Base-by-base conservation (phyloP, 2,113 vertebrate genomes). In the Neodon shergylaensis region DNA sequence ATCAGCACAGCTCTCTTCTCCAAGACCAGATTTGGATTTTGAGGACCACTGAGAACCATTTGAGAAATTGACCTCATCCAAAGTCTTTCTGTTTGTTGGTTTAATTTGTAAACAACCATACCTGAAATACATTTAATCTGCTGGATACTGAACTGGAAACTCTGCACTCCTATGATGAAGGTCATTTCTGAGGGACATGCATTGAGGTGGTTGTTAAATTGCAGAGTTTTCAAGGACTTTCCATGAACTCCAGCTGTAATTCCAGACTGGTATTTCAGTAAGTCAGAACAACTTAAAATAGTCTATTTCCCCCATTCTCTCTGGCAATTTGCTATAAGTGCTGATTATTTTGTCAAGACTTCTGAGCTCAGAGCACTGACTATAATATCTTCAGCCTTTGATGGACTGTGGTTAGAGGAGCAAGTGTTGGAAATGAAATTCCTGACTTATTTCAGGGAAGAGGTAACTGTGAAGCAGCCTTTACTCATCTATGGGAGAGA, bases 281-380 rank as follows among this genome's bases (percentile, higher is more conserved):
- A 95, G 84, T 93, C 94, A 95, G 94, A 96, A 96, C 94, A 86
- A 95, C 90, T 94, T 95, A 88, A 96, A 97, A 95, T 94, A 86
- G 95, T 92, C 95, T 94, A 87, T 97, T 97, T 95, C 94, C 66
- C 91, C 90, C 87, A 79, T 94, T 96, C 95, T 96, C 95, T 95
- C 93, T 97, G 81, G 93, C 86, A 96, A 95, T 98, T 97, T 97
- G 47, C 94, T 96, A 16, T 97, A 96, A 97, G 91, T 94, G 65
- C 88, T 98, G 97, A 97, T 98, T 97, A 98, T 97, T 98, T 97
- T 96, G 97, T 97, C 97, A 97, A 97, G 94, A 52, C 77, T 96
- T 98, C 96, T 92, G 90, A 97, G 95, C 54, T 96, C 86, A 73
- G 44, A 4, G 26, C 49, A 88, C 68, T 94, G 54, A 63, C 88